Conservation (phyloP, 2,797 vertebrate species). For the Platalea minor region DNA sequence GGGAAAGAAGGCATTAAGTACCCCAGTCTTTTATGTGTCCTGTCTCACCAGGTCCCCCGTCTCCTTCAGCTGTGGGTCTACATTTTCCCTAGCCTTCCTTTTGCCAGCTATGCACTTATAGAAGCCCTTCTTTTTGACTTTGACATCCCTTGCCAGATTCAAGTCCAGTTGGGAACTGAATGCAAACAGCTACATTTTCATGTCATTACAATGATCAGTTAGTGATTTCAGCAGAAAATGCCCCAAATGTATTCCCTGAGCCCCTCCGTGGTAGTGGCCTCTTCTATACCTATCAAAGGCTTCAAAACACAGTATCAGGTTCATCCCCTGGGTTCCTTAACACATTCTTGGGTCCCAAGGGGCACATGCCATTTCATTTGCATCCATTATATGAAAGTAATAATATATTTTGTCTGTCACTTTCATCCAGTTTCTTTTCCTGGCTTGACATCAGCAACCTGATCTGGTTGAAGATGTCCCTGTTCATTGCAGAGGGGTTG, state of each 20-base stretch:
- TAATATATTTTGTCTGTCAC: neutral
- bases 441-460: neutral
- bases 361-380: neutral
- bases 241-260: neutral
- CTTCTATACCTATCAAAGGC: neutral
- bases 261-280: neutral
- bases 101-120: neutral
- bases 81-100: neutral
- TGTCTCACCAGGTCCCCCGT: neutral
- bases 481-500: neutral
- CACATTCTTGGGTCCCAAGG: neutral
- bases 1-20: neutral
- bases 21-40: neutral
- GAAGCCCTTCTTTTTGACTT: neutral
- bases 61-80: neutral
- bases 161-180: neutral
- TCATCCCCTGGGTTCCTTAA: neutral
- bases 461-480: neutral
- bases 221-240: neutral
- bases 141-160: neutral
- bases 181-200: neutral
- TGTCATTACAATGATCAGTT: neutral
- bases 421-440: neutral
- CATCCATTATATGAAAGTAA: neutral
- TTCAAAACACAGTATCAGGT: neutral